These are phyloP conservation scores for Neoascia interrupta DNA, from an alignment of 2,888 invertebrate genomes.

Conservation along the genomic window DNA sequence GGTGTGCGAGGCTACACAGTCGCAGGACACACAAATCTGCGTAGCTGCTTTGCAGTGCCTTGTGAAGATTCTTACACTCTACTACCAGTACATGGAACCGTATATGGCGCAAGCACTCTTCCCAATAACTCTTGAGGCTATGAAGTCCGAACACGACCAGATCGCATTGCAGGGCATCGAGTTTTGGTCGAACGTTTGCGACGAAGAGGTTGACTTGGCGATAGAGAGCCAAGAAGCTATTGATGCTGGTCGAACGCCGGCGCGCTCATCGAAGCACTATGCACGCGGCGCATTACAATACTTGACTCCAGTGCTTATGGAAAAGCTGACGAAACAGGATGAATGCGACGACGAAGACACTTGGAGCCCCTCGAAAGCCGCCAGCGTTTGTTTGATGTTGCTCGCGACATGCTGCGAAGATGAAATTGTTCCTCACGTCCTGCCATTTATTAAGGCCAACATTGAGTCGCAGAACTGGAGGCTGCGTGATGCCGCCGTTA, in stretches of 20 bases:
- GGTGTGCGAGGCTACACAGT: slow-evolving; percentile 99
- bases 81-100: slow-evolving; percentile 99
- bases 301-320: slow-evolving; percentile 95
- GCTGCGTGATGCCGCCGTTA: slow-evolving; percentile 96
- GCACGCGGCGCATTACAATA: slow-evolving; percentile 98
- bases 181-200: slow-evolving; percentile 99
- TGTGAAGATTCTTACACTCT: slow-evolving; percentile 97
- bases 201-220: slow-evolving; percentile 97
- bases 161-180: slow-evolving; percentile 99
- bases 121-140: slow-evolving; percentile 98
- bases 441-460: slow-evolving; percentile 97
- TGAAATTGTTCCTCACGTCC: slow-evolving; percentile 95
- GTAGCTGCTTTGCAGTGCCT: slow-evolving; percentile 99
- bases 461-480: slow-evolving; percentile 96
- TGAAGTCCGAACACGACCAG: slow-evolving; percentile 98
- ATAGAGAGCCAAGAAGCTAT: slow-evolving; percentile 96
- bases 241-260: slow-evolving; percentile 96
- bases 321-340: slow-evolving; percentile 96
- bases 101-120: slow-evolving; percentile 99
- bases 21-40: slow-evolving; percentile 92
- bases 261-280: slow-evolving; percentile 95
- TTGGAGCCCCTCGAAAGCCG: slow-evolving; percentile 99
- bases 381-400: slow-evolving; percentile 98
- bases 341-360: slow-evolving; percentile 99
- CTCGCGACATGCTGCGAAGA: slow-evolving; percentile 98